Evolutionary conservation across 2,888 invertebrate genomes (phyloP), one percentile per base, ranked within the genome.

Genomic region (Agrotis clavis): DNA sequence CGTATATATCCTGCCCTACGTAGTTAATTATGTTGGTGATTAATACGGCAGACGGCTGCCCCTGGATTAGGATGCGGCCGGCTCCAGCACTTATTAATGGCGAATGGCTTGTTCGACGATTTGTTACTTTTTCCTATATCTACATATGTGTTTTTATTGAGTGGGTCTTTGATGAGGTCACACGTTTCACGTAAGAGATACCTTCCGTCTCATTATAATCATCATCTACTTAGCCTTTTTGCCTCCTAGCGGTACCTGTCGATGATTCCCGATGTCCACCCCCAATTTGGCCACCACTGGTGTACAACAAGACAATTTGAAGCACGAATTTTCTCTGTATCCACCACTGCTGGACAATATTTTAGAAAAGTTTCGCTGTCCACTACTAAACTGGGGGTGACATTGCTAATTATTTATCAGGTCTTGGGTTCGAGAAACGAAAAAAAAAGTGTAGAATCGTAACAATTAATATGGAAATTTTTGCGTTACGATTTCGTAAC

Each of bases 21-120:
- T 25, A 75, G 81, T 87, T 89, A 89, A 89, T 88, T 86, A 88
- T 85, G 82, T 80, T 70, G 67, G 87, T 88, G 88, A 89, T 89
- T 87, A 88, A 88, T 89, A 86, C 75, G 56, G 63, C 77, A 71
- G 81, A 86, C 75, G 56, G 63, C 77, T 72, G 81, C 65, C 77
- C 76, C 76, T 69, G 85, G 85, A 88, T 88, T 84, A 88, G 86
- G 83, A 84, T 77, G 84, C 84, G 83, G 81, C 60, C 53, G 72
- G 76, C 64, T 57, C 61, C 47, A 75, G 73, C 71, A 74, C 74
- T 80, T 83, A 80, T 84, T 85, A 83, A 85, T 85, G 81, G 73
- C 41, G 56, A 71, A 66, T 62, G 61, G 78, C 57, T 72, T 67
- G 85, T 70, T 59, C 35, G 59, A 41, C 68, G 71, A 82, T 86